phyloP scores from a whole-genome alignment of 2,888 invertebrate genomes.

The Axea sp. region DNA sequence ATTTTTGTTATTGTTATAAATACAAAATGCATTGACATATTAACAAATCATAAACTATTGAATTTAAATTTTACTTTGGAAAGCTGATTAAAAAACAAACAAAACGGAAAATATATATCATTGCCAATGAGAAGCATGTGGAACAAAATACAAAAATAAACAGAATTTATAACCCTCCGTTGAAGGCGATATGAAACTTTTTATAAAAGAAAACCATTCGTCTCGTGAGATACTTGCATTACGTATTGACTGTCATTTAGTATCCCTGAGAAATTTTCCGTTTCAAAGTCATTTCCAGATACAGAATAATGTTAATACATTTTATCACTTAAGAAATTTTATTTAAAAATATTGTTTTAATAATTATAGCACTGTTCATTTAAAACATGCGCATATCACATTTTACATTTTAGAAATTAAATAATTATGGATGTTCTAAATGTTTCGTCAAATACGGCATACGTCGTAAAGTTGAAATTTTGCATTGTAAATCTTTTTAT shows the following conservation, averaged over 20 bases:
- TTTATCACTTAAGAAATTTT: background rate
- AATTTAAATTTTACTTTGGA: conserved; percentile 18
- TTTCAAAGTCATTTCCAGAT: conserved; percentile 13
- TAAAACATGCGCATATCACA: too few relatives aligned
- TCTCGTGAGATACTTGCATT: conserved; percentile 7
- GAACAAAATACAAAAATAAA: conserved; percentile 31
- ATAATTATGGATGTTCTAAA: too few relatives aligned
- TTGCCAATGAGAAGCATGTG: background rate
- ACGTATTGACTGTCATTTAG: conserved; percentile 23
- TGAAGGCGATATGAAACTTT: conserved; percentile 16
- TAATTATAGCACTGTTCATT: too few relatives aligned
- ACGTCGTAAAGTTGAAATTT: too few relatives aligned
- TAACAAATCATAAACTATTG: conserved; percentile 24
- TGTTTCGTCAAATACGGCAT: too few relatives aligned
- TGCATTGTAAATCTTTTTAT: too few relatives aligned
- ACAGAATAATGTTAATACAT: conserved; percentile 9
- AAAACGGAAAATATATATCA: conserved; percentile 19
- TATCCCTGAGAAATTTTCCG: conserved; percentile 11
- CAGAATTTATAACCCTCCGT: conserved; percentile 22
- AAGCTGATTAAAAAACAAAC: conserved; percentile 14
- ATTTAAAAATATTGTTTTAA: too few relatives aligned
- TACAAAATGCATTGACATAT: conserved; percentile 9
- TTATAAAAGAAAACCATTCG: conserved; percentile 21
- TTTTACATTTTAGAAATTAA: too few relatives aligned
- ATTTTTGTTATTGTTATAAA: too few relatives aligned